These are phyloP conservation scores for Panzeria rudis DNA, from an alignment of 2,888 invertebrate genomes.

Conservation along the genomic window DNA sequence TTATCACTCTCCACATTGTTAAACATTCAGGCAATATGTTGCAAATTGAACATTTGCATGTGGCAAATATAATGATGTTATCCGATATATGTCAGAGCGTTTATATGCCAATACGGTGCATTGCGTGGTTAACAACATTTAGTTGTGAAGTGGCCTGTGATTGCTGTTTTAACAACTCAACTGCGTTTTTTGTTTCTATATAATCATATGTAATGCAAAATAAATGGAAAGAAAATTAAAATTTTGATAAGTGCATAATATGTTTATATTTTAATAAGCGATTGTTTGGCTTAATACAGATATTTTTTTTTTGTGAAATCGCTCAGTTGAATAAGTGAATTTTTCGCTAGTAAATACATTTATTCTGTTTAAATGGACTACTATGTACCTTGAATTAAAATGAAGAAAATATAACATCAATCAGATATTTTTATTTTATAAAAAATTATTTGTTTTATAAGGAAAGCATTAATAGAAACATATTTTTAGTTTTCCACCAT, in stretches of 20 bases:
- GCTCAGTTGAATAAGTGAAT: not conserved
- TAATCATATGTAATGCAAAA: not conserved
- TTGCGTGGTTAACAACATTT: constrained; percentile 67
- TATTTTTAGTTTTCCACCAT: no score
- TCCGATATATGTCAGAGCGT: constrained; percentile 23
- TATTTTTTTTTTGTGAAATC: not conserved
- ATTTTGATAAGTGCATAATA: constrained; percentile 1
- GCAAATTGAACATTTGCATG: constrained; percentile 67
- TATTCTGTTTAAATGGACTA: not conserved
- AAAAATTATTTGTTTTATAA: no score
- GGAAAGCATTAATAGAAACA: no score
- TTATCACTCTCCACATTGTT: not conserved
- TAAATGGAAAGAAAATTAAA: not conserved
- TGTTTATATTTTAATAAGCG: not conserved
- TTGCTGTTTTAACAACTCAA: constrained; percentile 52
- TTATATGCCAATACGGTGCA: constrained; percentile 17
- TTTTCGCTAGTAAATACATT: not conserved
- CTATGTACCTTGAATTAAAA: not conserved
- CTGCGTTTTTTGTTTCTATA: constrained; percentile 4
- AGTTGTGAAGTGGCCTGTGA: constrained; percentile 40
- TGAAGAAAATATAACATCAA: no score
- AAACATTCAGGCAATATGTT: constrained; percentile 18
- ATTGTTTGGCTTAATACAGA: not conserved
- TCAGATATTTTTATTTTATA: no score
- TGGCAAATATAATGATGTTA: constrained; percentile 58